These are phyloP conservation scores for Oreortyx pictus DNA, from an alignment of 2,797 vertebrate genomes.

Conservation along the genomic window DNA sequence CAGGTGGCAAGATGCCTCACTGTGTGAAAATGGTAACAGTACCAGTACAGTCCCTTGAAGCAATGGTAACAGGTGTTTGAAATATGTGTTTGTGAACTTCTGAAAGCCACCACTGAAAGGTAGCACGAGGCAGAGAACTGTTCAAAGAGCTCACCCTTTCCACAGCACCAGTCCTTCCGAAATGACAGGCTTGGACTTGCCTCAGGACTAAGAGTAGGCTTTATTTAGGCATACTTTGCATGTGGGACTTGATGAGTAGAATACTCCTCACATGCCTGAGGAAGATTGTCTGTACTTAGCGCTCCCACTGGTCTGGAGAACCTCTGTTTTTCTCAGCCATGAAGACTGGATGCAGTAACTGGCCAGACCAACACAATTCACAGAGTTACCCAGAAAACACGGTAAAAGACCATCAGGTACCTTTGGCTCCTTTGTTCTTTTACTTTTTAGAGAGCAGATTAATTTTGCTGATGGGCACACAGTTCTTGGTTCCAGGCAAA, in stretches of 20 bases:
- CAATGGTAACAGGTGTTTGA: neutral
- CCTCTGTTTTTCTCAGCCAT: neutral
- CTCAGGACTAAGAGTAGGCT: neutral
- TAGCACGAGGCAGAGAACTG: neutral
- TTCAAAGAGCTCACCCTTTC: neutral
- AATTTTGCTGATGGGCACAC: rapidly evolving
- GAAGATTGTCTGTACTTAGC: neutral
- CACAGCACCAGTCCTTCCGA: neutral
- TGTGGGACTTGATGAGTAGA: neutral
- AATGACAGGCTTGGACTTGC: neutral
- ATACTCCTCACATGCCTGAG: neutral
- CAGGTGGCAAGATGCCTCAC: neutral
- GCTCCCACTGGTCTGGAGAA: rapidly evolving
- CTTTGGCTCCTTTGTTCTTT: neutral
- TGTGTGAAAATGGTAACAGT: neutral
- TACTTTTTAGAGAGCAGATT: neutral
- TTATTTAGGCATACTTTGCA: neutral
- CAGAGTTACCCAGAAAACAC: neutral
- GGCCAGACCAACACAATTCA: neutral
- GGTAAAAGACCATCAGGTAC: neutral
- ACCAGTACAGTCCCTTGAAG: neutral
- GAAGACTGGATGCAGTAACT: neutral
- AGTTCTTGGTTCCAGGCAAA: neutral
- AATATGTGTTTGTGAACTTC: neutral
- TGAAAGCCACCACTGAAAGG: neutral